Conservation (phyloP, 2,888 invertebrate genomes). For the Cetonia aurata region DNA sequence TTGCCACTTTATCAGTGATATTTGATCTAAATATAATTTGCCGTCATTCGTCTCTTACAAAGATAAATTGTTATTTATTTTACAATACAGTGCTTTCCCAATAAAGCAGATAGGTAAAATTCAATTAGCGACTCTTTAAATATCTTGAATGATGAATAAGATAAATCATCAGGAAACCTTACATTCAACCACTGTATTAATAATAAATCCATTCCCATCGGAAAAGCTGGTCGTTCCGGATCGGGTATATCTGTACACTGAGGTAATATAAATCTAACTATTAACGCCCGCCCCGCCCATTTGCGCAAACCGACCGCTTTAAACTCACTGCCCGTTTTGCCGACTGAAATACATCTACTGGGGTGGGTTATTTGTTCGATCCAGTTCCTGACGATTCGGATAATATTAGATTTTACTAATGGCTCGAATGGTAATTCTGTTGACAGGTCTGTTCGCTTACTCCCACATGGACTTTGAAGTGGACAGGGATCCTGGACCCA, state of each 20-base stretch:
- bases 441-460: constrained; percentile 79
- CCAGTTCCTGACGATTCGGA: background rate
- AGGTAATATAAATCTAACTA: background rate
- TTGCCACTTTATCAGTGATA: no score
- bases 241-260: background rate
- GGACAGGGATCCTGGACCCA: constrained; percentile 76
- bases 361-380: constrained; percentile 12
- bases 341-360: background rate
- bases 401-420: constrained; percentile 36
- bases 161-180: background rate
- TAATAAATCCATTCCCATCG: constrained; percentile 22
- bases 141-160: no score
- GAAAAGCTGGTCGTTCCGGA: background rate
- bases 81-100: no score
- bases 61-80: no score
- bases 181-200: constrained; percentile 14
- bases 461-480: constrained; percentile 86
- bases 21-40: no score
- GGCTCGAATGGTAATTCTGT: constrained; percentile 42
- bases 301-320: background rate
- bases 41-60: no score
- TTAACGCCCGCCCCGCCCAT: constrained; percentile 6
- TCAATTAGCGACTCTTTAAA: no score
- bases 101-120: no score
- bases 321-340: background rate